phyloP scores from a whole-genome alignment of 2,888 invertebrate species.

The Diarsia dahlii region DNA sequence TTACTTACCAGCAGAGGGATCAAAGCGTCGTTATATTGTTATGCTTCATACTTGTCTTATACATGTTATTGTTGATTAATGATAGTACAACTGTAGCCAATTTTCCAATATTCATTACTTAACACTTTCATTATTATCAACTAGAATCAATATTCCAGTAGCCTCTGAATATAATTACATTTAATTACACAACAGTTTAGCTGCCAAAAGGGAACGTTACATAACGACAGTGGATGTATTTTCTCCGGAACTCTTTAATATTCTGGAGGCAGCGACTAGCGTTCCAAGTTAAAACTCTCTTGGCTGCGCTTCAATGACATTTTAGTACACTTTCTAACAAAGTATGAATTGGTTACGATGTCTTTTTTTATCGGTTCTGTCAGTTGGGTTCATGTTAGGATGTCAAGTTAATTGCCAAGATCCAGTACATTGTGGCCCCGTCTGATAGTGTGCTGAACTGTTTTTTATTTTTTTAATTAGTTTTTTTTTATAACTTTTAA shows the following conservation, averaged over 20 bases:
- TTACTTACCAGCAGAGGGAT: not conserved
- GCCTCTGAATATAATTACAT: slow-evolving; percentile 58
- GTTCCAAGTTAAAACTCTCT: slow-evolving; percentile 45
- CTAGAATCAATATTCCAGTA: slow-evolving; percentile 64
- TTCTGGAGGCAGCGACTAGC: slow-evolving; percentile 73
- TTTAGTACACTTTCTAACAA: slow-evolving; percentile 61
- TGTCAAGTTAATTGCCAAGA: not conserved
- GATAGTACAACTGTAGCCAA: not conserved
- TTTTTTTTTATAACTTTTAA: no score
- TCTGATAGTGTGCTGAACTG: no score
- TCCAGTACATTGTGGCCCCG: no score
- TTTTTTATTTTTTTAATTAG: no score
- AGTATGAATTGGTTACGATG: slow-evolving; percentile 5
- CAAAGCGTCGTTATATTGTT: not conserved
- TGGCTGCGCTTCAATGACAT: slow-evolving; percentile 41
- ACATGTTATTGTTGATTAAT: not conserved
- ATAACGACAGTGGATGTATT: slow-evolving; percentile 72
- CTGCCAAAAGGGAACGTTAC: slow-evolving; percentile 64
- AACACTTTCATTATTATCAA: slow-evolving; percentile 35
- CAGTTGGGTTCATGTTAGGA: not conserved
- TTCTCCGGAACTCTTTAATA: slow-evolving; percentile 86
- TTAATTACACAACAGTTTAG: slow-evolving; percentile 59
- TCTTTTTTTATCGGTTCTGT: not conserved
- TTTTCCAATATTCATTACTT: slow-evolving; percentile 1
- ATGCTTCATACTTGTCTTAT: not conserved